Base-by-base conservation (phyloP, 1,140 invertebrate species). In the Ostrea edulis region DNA sequence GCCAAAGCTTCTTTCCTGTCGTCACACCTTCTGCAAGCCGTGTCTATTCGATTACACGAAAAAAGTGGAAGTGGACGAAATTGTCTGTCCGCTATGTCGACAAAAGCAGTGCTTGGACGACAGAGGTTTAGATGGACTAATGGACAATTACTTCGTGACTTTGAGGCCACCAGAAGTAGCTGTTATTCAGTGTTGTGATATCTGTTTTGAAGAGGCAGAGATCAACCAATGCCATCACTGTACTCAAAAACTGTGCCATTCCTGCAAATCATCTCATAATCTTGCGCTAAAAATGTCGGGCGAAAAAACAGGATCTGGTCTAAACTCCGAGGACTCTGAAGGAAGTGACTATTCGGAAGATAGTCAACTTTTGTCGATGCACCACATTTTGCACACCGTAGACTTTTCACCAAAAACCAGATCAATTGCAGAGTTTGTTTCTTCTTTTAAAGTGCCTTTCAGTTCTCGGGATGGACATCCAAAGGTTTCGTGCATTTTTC, bases 31-130 rank as follows among this genome's bases (percentile, higher is more conserved):
- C 81, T 89, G 88, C 82, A 58, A 82, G 55, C 58, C 71, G 14
- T 89, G 88, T 53, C 52, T 89, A 11, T 25, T 65, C 54, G 84
- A 89, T 35, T 85, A 89, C 8, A 82, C 53, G 5, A 44, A 86
- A 17, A 86, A 81, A 54, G 82, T 85, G 14, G n/a, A 25, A 52
- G 25, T 54, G 51, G 62, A n/a, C 52, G 68, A 81, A 22, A 82
- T 89, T 17, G 84, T 58, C 22, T 89, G 88, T 83, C 88, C 88
- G 5, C 58, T 86, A 51, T 89, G 88, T 86, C 84, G 88, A 22
- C 35, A 29, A 52, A 85, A 82, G 17, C 68, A 77, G 9, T 17
- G 8, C 8, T 35, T 77, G 11, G 68, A 77, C 25, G 22, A 25
- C 0, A 65, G 52, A 35, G 62, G 84, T 51, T 77, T 77, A 29